phyloP scores from a whole-genome alignment of 2,888 invertebrate species.

The Apamea epomidion region DNA sequence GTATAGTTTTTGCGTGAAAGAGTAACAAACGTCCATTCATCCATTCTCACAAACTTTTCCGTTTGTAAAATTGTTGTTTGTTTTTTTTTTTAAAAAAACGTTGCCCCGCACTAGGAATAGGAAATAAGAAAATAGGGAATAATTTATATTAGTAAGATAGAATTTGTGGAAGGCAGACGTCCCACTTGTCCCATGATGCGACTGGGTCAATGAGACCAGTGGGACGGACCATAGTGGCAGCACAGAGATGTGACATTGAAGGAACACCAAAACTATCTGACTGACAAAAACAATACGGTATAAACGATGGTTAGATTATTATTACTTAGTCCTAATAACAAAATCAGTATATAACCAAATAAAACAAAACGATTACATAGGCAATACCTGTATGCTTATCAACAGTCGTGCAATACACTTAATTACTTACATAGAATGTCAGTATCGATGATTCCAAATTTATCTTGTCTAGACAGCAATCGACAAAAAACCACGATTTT shows the following conservation, averaged over 20 bases:
- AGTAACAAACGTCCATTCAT: too few relatives aligned
- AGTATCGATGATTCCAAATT: slow-evolving; percentile 15
- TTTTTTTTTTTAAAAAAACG: too few relatives aligned
- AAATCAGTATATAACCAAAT: background rate
- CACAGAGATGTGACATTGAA: background rate
- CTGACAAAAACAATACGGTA: background rate
- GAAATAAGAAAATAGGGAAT: too few relatives aligned
- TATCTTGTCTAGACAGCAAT: slow-evolving; percentile 34
- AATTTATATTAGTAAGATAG: too few relatives aligned
- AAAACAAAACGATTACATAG: background rate
- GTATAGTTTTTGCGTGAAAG: too few relatives aligned
- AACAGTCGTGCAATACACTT: slow-evolving; percentile 7
- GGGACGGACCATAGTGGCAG: too few relatives aligned
- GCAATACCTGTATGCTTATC: slow-evolving; percentile 15
- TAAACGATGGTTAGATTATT: background rate
- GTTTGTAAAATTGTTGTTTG: too few relatives aligned
- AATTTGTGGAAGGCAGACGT: background rate
- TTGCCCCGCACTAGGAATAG: too few relatives aligned
- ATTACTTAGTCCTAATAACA: background rate
- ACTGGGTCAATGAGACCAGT: too few relatives aligned
- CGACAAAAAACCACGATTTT: slow-evolving; percentile 21
- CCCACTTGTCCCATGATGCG: too few relatives aligned
- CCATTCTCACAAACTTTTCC: too few relatives aligned
- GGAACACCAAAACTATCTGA: background rate
- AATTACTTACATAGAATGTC: slow-evolving; percentile 4